Conservation (phyloP, 2,888 invertebrate genomes). For the Mesodorylaimus sp. region DNA sequence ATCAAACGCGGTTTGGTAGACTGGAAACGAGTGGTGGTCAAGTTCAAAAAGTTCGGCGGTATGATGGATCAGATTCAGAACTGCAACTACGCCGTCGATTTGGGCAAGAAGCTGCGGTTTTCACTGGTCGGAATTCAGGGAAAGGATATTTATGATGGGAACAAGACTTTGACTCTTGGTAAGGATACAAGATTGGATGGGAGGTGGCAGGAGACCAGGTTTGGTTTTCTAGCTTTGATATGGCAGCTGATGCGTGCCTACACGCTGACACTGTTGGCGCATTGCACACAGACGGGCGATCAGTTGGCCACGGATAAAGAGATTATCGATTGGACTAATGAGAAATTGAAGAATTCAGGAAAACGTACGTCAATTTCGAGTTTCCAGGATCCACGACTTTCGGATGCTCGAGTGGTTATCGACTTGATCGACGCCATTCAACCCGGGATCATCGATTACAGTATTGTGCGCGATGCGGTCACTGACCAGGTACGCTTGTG, state of each 20-base stretch:
- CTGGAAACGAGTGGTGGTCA: slow-evolving; percentile 55
- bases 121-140: slow-evolving; percentile 93
- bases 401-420: slow-evolving; percentile 72
- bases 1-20: slow-evolving; percentile 88
- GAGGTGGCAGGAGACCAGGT: not conserved
- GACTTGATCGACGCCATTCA: slow-evolving; percentile 91
- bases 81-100: slow-evolving; percentile 91
- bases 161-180: slow-evolving; percentile 48
- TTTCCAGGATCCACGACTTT: slow-evolving; percentile 63
- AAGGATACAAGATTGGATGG: slow-evolving; percentile 15
- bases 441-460: slow-evolving; percentile 83
- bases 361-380: slow-evolving; percentile 33
- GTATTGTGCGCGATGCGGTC: slow-evolving; percentile 58
- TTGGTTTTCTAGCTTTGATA: slow-evolving; percentile 51
- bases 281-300: slow-evolving; percentile 45
- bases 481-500: slow-evolving; percentile 38
- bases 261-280: slow-evolving; percentile 74
- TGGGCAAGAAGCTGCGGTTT: slow-evolving; percentile 80
- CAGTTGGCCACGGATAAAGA: slow-evolving; percentile 74
- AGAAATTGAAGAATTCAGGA: slow-evolving; percentile 40
- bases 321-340: slow-evolving; percentile 92
- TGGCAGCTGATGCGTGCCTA: slow-evolving; percentile 99
- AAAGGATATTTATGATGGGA: slow-evolving; percentile 69
- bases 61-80: slow-evolving; percentile 97
- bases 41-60: slow-evolving; percentile 73